A percentile compares a stretch with the other conserved stretches of the same genome.
phyloP scores from a whole-genome alignment of 2,888 invertebrate species.

The Amiota mariae region DNA sequence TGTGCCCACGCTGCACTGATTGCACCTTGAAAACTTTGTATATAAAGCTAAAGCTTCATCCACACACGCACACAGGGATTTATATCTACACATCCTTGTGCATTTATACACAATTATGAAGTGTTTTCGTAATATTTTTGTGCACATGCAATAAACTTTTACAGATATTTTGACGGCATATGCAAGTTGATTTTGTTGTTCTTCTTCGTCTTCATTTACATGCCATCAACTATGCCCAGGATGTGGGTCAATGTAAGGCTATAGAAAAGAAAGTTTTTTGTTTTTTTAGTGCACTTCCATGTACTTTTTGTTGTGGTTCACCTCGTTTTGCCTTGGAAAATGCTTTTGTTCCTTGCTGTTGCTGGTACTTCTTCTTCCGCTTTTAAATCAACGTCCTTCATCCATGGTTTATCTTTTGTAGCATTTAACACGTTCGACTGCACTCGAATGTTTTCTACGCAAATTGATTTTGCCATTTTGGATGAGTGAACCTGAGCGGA shows the following conservation, averaged over 20 bases:
- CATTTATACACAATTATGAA: conserved; percentile 55
- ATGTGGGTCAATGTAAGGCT: conserved; percentile 7
- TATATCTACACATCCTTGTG: not conserved
- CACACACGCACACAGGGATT: not conserved
- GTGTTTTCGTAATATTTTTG: conserved; percentile 39
- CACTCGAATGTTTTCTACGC: conserved; percentile 19
- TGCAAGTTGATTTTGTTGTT: not conserved
- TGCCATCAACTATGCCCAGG: not conserved
- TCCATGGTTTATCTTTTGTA: not conserved
- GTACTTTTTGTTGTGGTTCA: conserved; percentile 9
- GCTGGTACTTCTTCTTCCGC: not conserved
- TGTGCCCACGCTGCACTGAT: conserved; percentile 40
- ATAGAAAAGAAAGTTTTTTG: not conserved
- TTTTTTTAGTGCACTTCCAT: not conserved
- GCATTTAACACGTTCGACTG: conserved; percentile 16
- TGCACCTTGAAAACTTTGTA: conserved; percentile 56
- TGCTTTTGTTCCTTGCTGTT: conserved; percentile 7
- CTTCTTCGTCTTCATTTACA: not conserved
- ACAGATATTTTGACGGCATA: conserved; percentile 43
- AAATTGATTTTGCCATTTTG: conserved; percentile 14
- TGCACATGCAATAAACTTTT: conserved; percentile 54
- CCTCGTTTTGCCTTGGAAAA: conserved; percentile 2
- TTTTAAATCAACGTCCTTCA: too few relatives aligned
- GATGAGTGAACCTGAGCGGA: not conserved
- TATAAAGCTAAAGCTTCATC: not conserved